These are phyloP conservation scores for Keiferia lycopersicella DNA, from an alignment of 2,888 invertebrate genomes.

Conservation along the genomic window DNA sequence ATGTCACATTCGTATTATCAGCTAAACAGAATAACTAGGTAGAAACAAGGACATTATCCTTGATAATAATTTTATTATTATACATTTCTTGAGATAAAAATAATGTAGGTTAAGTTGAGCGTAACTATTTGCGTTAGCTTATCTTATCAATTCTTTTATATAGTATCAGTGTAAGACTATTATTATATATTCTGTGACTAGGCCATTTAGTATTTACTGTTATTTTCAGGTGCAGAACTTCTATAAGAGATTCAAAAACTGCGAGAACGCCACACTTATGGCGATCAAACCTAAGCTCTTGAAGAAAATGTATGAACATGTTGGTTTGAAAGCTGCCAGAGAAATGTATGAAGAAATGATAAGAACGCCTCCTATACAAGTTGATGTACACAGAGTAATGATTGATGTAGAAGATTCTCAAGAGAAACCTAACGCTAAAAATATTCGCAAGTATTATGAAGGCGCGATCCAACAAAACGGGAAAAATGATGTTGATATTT, in stretches of 20 bases:
- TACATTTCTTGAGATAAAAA: too few relatives aligned
- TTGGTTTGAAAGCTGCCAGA: conserved; percentile 81
- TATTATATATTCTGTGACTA: neutral
- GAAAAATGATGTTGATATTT: conserved; percentile 82
- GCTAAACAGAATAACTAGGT: too few relatives aligned
- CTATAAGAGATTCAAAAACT: conserved; percentile 66
- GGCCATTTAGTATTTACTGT: neutral
- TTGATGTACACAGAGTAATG: conserved; percentile 84
- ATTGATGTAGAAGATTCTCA: conserved; percentile 76
- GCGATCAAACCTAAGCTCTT: conserved; percentile 83
- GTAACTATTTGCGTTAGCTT: neutral
- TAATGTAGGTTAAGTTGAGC: neutral
- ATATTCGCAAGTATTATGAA: conserved; percentile 83
- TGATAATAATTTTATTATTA: too few relatives aligned
- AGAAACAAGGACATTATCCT: too few relatives aligned
- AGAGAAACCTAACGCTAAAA: conserved; percentile 67
- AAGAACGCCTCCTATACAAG: conserved; percentile 80
- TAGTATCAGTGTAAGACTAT: neutral
- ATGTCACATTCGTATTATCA: too few relatives aligned
- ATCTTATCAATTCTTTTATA: neutral
- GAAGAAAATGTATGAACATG: conserved; percentile 76
- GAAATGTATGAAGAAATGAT: conserved; percentile 83
- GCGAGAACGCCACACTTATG: conserved; percentile 72
- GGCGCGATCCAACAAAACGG: conserved; percentile 85
- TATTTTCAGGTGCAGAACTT: conserved; percentile 59